Evolutionary conservation across 2,888 invertebrate genomes (phyloP).

Genomic region (Prosopocoilus inquinatus): DNA sequence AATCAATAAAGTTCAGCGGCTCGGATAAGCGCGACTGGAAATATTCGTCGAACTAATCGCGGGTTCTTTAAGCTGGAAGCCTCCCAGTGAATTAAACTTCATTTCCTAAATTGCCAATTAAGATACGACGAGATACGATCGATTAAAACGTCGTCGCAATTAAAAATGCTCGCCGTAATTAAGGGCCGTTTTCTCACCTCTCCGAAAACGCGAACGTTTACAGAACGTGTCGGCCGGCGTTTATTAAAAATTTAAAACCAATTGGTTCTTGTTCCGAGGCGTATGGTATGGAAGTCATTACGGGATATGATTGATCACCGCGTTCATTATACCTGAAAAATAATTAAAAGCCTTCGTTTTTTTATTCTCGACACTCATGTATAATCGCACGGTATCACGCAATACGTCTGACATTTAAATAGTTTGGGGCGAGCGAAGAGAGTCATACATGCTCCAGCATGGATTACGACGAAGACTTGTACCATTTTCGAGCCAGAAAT

Average conservation of each 20-base stretch:
- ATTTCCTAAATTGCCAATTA: conserved; percentile 13
- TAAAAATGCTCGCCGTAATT: neutral
- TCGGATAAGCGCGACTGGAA: too few relatives aligned
- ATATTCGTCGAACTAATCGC: too few relatives aligned
- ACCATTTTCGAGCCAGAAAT: conserved; percentile 25
- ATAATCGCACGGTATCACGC: conserved; percentile 38
- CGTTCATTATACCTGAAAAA: conserved; percentile 37
- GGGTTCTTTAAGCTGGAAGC: too few relatives aligned
- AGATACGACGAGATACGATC: conserved; percentile 8
- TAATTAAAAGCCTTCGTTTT: conserved; percentile 34
- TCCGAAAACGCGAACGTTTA: neutral
- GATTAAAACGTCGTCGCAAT: neutral
- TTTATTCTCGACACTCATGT: conserved; percentile 29
- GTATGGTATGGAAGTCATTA: conserved; percentile 30
- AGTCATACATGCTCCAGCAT: neutral
- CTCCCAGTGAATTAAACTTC: too few relatives aligned
- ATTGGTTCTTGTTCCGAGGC: neutral
- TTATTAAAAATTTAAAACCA: too few relatives aligned
- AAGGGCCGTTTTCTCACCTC: conserved; percentile 1
- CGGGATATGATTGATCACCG: conserved; percentile 35
- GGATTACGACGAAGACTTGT: conserved; percentile 5
- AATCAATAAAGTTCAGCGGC: too few relatives aligned
- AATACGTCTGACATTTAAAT: conserved; percentile 16
- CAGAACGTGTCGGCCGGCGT: neutral
- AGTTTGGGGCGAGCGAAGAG: neutral